These are phyloP conservation scores for Neria commutata DNA, from an alignment of 2,888 invertebrate species.

Conservation along the genomic window DNA sequence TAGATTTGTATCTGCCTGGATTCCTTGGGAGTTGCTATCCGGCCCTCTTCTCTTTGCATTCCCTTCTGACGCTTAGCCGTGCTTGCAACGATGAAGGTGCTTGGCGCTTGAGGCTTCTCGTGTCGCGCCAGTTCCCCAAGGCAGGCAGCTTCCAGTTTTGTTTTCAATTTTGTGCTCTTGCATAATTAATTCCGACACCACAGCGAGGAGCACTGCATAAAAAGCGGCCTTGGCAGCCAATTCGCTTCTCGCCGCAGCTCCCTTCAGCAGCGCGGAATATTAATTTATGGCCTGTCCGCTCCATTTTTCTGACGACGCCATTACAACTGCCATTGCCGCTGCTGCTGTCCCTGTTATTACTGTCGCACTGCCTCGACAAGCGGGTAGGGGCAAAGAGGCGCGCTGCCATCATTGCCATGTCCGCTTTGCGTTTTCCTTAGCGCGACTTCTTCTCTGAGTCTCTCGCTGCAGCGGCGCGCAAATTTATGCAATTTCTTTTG, in stretches of 20 bases:
- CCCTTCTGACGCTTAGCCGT: too few relatives aligned
- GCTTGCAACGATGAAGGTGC: too few relatives aligned
- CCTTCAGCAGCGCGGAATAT: neutral
- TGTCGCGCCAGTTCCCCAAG: neutral
- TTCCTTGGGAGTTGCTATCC: neutral
- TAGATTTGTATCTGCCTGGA: conserved; percentile 35
- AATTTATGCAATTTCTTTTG: conserved; percentile 30
- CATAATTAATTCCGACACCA: neutral
- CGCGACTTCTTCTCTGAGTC: neutral
- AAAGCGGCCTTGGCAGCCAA: neutral
- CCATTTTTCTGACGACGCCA: conserved; percentile 1
- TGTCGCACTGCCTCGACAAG: too few relatives aligned
- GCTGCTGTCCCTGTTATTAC: too few relatives aligned
- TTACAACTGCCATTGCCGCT: neutral
- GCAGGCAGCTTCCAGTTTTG: neutral
- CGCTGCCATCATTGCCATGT: neutral
- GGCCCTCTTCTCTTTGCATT: neutral
- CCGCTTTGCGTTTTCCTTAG: neutral
- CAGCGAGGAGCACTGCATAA: neutral
- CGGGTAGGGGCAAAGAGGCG: too few relatives aligned
- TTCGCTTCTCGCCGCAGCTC: neutral
- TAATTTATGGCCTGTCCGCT: neutral
- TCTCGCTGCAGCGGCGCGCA: conserved; percentile 1
- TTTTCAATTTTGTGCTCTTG: neutral
- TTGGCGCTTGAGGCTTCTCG: neutral